A percentile compares a stretch with the other conserved stretches of the same genome.
These are phyloP conservation scores for Leuciscus idus DNA, from an alignment of 2,113 vertebrate species.

Conservation along the genomic window DNA sequence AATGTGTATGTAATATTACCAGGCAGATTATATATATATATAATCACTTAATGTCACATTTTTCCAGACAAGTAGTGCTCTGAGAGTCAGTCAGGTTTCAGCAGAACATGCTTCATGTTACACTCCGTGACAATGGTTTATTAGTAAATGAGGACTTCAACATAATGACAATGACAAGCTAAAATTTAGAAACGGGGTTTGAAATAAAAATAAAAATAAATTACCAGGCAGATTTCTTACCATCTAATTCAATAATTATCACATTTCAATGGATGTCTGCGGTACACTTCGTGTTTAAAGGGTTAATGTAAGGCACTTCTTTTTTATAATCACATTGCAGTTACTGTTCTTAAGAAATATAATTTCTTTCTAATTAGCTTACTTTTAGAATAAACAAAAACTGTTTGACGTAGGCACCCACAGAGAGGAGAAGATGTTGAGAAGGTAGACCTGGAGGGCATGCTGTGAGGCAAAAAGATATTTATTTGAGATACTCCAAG, in stretches of 20 bases:
- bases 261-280: neutral
- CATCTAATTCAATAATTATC: neutral
- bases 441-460: conserved; percentile 17
- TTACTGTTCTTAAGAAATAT: neutral
- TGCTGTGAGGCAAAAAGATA: conserved; percentile 14
- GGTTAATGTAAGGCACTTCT: too few species aligned
- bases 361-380: neutral
- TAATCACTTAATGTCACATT: neutral
- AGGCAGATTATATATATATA: neutral
- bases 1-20: too few species aligned
- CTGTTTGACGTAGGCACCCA: neutral
- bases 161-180: too few species aligned
- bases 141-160: neutral
- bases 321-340: too few species aligned
- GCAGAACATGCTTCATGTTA: neutral
- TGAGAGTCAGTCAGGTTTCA: neutral
- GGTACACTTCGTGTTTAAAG: too few species aligned
- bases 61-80: neutral
- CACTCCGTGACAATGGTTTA: neutral
- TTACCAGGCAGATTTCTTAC: neutral
- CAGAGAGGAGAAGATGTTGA: neutral
- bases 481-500: conserved; percentile 4
- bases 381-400: neutral
- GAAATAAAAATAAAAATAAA: too few species aligned
- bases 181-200: too few species aligned